Evolutionary conservation across 2,113 vertebrate genomes (phyloP), one percentile per base, ranked within the genome.

Genomic region (Spea bombifrons): DNA sequence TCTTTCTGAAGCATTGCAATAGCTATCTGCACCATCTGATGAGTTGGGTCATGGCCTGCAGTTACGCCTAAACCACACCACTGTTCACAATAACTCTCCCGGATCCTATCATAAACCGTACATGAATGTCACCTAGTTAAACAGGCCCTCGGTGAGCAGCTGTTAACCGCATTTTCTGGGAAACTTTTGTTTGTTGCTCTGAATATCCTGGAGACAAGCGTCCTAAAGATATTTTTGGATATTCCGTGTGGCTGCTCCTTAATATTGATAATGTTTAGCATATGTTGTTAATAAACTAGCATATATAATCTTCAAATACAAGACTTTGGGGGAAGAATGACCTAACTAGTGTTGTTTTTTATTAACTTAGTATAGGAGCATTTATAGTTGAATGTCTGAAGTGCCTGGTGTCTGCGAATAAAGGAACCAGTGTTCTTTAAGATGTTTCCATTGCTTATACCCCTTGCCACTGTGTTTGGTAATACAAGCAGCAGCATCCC

Each of bases 71-170:
- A 66, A 17, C 16, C 30, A 59, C 13, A 66, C n/a, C 7, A n/a
- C 61, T 8, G n/a, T 59, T 64, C 55, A 71, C 13, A 10, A 16
- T 15, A n/a, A 59, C n/a, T n/a, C 17, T 48, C 53, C 43, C 46
- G 68, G 67, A 78, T 78, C 61, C 61, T 52, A 68, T 50, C 10
- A 71, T 78, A 71, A 71, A 65, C 30, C 12, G 8, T 52, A 8
- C 16, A 17, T 68, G 53, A 65, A 70, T 12, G 48, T 61, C 47
- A 10, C 69, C 46, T 47, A 30, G 57, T 52, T 47, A 71, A 77
- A 61, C 55, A 77, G 15, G 16, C 12, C 57, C 68, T 65, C 48
- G 68, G 46, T 64, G 17, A 52, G 47, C 76, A 78, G 76, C 76
- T 78, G 76, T 78, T 30, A 50, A 30, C 30, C 4, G 50, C 48